Conservation (phyloP, 2,888 invertebrate genomes). For the Synanthedon tipuliformis region DNA sequence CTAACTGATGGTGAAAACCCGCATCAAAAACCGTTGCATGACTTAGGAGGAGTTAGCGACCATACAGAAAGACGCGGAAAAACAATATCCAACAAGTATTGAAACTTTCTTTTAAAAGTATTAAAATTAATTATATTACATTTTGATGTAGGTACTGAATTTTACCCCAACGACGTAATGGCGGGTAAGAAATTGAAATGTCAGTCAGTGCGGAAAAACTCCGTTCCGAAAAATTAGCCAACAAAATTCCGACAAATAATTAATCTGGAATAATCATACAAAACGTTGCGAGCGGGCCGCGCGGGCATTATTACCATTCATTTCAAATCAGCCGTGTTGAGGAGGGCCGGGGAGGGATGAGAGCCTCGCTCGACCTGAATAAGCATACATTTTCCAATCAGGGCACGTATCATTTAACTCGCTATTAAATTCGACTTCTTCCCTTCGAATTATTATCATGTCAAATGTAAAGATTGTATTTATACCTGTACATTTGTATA, state of each 20-base stretch:
- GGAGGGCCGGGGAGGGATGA: slow-evolving; percentile 33
- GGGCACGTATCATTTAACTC: slow-evolving; percentile 70
- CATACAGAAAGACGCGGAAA: too few relatives aligned
- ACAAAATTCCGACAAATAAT: slow-evolving; percentile 68
- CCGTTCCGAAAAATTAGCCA: slow-evolving; percentile 68
- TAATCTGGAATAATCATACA: slow-evolving; percentile 71
- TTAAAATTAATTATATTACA: too few relatives aligned
- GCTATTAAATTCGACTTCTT: slow-evolving; percentile 70
- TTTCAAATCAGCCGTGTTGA: slow-evolving; percentile 66
- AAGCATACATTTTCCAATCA: slow-evolving; percentile 71
- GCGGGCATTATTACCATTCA: slow-evolving; percentile 68
- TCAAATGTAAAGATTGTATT: slow-evolving; percentile 32
- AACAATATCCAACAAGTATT: too few relatives aligned
- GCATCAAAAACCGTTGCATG: too few relatives aligned
- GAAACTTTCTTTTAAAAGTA: too few relatives aligned
- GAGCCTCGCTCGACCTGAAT: slow-evolving; percentile 59
- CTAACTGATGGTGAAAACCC: too few relatives aligned
- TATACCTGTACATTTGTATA: background rate
- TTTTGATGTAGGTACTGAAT: slow-evolving; percentile 4
- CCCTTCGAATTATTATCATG: slow-evolving; percentile 65
- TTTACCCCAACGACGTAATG: slow-evolving; percentile 39
- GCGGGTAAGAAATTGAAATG: slow-evolving; percentile 61
- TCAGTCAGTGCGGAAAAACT: slow-evolving; percentile 67
- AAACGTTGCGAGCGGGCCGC: slow-evolving; percentile 67
- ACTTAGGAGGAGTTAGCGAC: too few relatives aligned